A percentile compares a stretch with the other conserved stretches of the same genome.
These are phyloP conservation scores for Bubalus kerabau DNA, from an alignment of 2,113 vertebrate species.

Conservation along the genomic window DNA sequence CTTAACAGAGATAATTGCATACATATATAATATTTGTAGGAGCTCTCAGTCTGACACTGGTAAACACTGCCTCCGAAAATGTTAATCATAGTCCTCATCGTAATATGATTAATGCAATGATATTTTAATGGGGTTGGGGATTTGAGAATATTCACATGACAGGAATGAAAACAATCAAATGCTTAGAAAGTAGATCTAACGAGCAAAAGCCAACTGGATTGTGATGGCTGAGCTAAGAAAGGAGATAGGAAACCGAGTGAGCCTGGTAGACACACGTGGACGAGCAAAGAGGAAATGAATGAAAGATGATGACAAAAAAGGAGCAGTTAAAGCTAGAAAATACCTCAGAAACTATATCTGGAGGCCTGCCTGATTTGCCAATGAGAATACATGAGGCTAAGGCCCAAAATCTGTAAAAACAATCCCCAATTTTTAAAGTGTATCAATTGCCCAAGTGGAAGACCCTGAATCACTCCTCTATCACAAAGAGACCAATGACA, in stretches of 20 bases:
- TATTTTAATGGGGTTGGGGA: background rate
- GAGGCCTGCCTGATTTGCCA: too few species aligned
- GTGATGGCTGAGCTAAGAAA: background rate
- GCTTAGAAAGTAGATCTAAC: background rate
- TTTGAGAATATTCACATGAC: background rate
- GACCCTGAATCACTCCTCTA: fast-evolving
- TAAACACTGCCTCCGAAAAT: background rate
- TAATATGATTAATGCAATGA: background rate
- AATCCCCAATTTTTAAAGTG: background rate
- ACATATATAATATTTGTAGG: too few species aligned
- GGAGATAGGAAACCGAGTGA: fast-evolving
- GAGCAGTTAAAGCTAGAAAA: background rate
- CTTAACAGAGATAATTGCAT: background rate
- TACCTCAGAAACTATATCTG: background rate
- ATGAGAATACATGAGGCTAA: background rate
- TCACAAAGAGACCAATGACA: background rate
- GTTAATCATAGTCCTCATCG: background rate
- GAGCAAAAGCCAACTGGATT: background rate
- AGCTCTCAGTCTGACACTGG: background rate
- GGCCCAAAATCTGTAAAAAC: background rate
- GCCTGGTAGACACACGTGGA: fast-evolving
- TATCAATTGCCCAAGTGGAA: background rate
- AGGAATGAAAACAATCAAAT: background rate
- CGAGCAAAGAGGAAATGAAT: background rate
- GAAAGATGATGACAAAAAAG: background rate